Conservation (phyloP, 2,888 invertebrate species). For the Drosophila kokeensis region DNA sequence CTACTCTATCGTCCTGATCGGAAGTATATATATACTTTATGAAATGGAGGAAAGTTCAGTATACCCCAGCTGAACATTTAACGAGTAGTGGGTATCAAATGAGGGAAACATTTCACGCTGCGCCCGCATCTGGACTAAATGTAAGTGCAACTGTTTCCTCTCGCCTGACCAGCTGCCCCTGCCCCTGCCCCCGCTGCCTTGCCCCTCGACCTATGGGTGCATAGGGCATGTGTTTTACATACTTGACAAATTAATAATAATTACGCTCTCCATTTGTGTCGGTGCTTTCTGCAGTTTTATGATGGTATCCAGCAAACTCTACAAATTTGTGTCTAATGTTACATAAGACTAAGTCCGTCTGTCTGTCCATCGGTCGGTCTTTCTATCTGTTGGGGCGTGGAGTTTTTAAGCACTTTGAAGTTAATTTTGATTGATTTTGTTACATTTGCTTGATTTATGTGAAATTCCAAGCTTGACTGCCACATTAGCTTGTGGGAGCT, state of each 20-base stretch:
- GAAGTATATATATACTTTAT: background rate
- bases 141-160: conserved; percentile 45
- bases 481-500: conserved; percentile 10
- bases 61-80: background rate
- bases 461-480: conserved; percentile 10
- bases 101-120: conserved; percentile 32
- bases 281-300: conserved; percentile 40
- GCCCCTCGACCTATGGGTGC: conserved; percentile 36
- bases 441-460: conserved; percentile 47
- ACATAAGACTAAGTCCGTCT: conserved; percentile 11
- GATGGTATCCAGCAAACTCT: conserved; percentile 26
- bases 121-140: conserved; percentile 46
- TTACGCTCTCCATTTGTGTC: conserved; percentile 58
- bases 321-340: conserved; percentile 44
- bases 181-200: background rate
- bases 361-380: background rate
- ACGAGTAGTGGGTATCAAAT: background rate
- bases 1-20: rapidly evolving
- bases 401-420: conserved; percentile 30
- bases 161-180: background rate
- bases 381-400: conserved; percentile 7
- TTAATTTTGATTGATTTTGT: conserved; percentile 69
- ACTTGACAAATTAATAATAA: conserved; percentile 81
- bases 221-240: conserved; percentile 77
- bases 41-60: background rate